These are phyloP conservation scores for Argyresthia goedartella DNA, from an alignment of 2,888 invertebrate genomes.

Conservation along the genomic window DNA sequence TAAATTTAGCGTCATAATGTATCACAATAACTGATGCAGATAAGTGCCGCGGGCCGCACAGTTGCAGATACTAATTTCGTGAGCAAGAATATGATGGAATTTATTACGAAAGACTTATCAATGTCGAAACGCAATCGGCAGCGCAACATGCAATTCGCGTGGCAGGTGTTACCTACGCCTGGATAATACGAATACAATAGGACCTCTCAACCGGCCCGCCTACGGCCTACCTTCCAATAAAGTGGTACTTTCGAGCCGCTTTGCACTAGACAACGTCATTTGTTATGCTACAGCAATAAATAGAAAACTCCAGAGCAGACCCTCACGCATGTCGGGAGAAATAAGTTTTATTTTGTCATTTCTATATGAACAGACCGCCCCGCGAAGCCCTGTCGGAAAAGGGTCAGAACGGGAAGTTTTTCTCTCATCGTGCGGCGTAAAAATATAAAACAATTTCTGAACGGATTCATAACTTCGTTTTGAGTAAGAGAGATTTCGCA, in stretches of 20 bases:
- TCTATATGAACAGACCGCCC: not conserved
- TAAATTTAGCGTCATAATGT: not conserved
- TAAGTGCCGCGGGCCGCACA: not conserved
- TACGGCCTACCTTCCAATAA: not conserved
- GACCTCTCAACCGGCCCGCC: not conserved
- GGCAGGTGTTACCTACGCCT: conserved; percentile 31
- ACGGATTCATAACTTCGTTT: conserved; percentile 58
- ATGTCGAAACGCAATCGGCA: not conserved
- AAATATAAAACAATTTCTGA: conserved; percentile 57
- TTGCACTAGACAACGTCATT: too few species aligned
- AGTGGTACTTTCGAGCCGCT: not conserved
- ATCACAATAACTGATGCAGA: not conserved
- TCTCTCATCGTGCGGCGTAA: conserved; percentile 32
- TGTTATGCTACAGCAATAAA: too few species aligned
- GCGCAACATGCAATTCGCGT: conserved; percentile 26
- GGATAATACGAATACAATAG: conserved; percentile 8
- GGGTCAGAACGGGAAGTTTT: conserved; percentile 28
- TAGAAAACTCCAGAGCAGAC: too few species aligned
- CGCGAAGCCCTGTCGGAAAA: conserved; percentile 15
- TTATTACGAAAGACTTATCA: conserved; percentile 2
- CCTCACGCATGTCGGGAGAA: too few species aligned
- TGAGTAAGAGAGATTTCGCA: conserved; percentile 45
- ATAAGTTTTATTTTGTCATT: not conserved
- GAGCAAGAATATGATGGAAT: not conserved
- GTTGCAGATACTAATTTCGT: not conserved